These are phyloP conservation scores for Parnassius mnemosyne DNA, from an alignment of 2,888 invertebrate genomes.

Conservation along the genomic window DNA sequence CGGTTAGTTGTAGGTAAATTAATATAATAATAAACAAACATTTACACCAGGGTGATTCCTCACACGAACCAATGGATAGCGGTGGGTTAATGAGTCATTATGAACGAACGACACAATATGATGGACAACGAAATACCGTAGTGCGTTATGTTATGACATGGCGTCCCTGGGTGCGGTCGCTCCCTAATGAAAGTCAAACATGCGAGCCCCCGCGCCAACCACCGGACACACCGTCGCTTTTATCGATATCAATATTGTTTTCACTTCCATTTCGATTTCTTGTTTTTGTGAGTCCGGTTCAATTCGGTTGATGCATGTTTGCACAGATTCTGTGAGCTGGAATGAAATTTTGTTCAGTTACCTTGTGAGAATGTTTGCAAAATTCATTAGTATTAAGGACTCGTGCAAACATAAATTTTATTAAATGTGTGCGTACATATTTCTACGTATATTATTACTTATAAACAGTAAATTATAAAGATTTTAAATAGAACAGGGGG, in stretches of 20 bases:
- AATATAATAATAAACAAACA: too few species aligned
- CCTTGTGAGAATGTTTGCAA: too few species aligned
- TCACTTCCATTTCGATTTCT: constrained; percentile 1
- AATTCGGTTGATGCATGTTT: background rate
- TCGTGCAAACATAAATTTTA: too few species aligned
- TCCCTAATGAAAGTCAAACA: constrained; percentile 72
- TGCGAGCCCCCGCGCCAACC: constrained; percentile 58
- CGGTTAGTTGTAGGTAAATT: too few species aligned
- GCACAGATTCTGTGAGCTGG: background rate
- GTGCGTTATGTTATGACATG: constrained; percentile 33
- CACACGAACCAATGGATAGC: background rate
- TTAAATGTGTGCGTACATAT: too few species aligned
- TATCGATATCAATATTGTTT: constrained; percentile 37
- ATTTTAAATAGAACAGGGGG: too few species aligned
- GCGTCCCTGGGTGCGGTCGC: constrained; percentile 50
- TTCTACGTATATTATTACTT: too few species aligned
- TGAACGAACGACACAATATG: constrained; percentile 17
- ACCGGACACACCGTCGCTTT: constrained; percentile 26
- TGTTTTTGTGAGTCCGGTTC: background rate
- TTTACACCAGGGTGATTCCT: background rate
- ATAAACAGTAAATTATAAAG: too few species aligned
- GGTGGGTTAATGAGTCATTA: constrained; percentile 30
- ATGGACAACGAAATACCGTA: constrained; percentile 14
- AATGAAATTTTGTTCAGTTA: too few species aligned
- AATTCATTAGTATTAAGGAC: too few species aligned